These are phyloP conservation scores for Idaea aversata DNA, from an alignment of 2,888 invertebrate genomes.

Conservation along the genomic window DNA sequence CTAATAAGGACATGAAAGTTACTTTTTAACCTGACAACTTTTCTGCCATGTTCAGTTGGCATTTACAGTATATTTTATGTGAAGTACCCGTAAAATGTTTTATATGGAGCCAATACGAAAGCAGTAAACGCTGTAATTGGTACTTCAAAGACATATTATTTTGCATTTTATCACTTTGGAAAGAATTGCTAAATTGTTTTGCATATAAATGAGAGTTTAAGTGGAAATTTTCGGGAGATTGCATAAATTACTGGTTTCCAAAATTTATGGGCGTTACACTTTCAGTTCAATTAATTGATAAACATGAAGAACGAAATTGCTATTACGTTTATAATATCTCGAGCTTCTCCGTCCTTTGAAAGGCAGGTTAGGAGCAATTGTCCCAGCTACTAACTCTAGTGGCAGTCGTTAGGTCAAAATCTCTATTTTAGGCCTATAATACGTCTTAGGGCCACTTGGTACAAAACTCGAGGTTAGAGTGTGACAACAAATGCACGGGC, in stretches of 20 bases:
- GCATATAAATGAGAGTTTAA: constrained; percentile 26
- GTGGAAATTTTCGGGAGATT: constrained; percentile 24
- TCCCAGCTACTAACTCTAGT: neutral
- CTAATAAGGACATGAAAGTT: neutral
- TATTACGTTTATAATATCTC: neutral
- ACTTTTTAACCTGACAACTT: neutral
- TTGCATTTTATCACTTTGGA: constrained; percentile 12
- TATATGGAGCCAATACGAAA: neutral
- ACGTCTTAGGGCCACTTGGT: too few relatives aligned
- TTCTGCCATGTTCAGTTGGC: neutral
- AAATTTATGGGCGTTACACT: constrained; percentile 17
- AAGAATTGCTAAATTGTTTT: constrained; percentile 25
- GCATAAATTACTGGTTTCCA: constrained; percentile 30
- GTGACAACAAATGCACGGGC: neutral
- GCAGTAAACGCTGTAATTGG: neutral
- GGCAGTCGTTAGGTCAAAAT: neutral
- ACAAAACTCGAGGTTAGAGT: neutral
- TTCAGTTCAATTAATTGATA: constrained; percentile 2
- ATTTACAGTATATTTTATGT: neutral
- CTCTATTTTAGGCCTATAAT: too few relatives aligned
- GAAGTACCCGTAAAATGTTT: neutral
- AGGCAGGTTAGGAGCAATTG: neutral
- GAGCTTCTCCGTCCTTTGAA: neutral
- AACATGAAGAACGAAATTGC: neutral
- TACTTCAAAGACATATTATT: neutral